Evolutionary conservation across 2,797 vertebrate species (phyloP).

Genomic region (Thalassophryne amazonica): DNA sequence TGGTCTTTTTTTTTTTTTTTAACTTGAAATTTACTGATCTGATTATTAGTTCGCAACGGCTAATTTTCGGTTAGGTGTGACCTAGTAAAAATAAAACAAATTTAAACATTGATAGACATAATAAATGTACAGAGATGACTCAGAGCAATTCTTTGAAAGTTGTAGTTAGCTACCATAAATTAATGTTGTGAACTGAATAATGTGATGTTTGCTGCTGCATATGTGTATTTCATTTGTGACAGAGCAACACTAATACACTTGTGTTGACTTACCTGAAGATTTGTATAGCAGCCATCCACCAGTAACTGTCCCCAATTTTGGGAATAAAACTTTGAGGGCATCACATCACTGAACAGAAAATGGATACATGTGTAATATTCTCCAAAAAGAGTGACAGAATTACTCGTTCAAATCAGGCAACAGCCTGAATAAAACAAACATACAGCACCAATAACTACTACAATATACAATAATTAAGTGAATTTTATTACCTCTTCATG

Average conservation of each 20-base stretch:
- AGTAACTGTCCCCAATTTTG: neutral
- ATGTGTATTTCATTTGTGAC: neutral
- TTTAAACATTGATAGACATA: neutral
- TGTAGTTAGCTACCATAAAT: neutral
- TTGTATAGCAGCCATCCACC: neutral
- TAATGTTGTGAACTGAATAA: neutral
- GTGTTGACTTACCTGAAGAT: neutral
- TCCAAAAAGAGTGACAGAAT: neutral
- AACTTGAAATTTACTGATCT: neutral
- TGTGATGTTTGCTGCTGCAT: neutral
- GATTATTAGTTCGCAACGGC: neutral
- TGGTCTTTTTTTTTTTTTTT: too few relatives aligned
- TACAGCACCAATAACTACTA: too few relatives aligned
- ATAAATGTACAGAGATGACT: neutral
- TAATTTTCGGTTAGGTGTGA: neutral
- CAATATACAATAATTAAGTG: too few relatives aligned
- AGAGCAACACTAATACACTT: neutral
- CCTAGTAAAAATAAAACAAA: neutral
- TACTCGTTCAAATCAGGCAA: neutral
- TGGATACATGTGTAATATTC: neutral
- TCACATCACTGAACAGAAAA: neutral
- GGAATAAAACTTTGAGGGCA: neutral
- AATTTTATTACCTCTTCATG: slow-evolving; percentile 2
- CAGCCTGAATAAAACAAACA: too few relatives aligned
- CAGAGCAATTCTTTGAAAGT: too few relatives aligned